phyloP scores from a whole-genome alignment of 2,888 invertebrate species.

The Caenorhabditis uteleia region DNA sequence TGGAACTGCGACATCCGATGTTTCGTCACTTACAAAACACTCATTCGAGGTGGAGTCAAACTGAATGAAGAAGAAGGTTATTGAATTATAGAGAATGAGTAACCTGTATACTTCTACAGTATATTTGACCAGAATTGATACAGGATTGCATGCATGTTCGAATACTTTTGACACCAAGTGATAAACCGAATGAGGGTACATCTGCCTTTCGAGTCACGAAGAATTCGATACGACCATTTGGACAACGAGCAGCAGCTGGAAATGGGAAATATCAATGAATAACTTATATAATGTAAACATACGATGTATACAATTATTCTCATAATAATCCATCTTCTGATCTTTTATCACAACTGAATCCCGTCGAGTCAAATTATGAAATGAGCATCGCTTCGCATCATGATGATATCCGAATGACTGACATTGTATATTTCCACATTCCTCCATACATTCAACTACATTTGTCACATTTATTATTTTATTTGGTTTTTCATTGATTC shows the following conservation, averaged over 20 bases:
- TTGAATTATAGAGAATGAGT: background rate
- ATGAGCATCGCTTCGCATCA: slow-evolving; percentile 68
- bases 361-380: slow-evolving; percentile 70
- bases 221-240: slow-evolving; percentile 55
- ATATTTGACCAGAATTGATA: slow-evolving; percentile 53
- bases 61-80: too few species aligned
- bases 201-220: slow-evolving; percentile 55
- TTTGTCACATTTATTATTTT: slow-evolving; percentile 20
- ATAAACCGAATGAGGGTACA: slow-evolving; percentile 49
- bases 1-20: slow-evolving; percentile 52
- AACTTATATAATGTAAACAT: slow-evolving; percentile 31
- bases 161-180: slow-evolving; percentile 46
- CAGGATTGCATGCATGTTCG: slow-evolving; percentile 63
- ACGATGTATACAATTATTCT: slow-evolving; percentile 74
- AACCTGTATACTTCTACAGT: slow-evolving; percentile 57
- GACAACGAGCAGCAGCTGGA: slow-evolving; percentile 29
- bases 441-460: slow-evolving; percentile 40
- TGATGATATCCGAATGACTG: slow-evolving; percentile 42
- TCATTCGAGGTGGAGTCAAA: slow-evolving; percentile 54
- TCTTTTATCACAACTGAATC: slow-evolving; percentile 25
- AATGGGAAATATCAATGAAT: too few species aligned
- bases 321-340: slow-evolving; percentile 72
- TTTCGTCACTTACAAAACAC: slow-evolving; percentile 62
- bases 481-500: slow-evolving; percentile 30
- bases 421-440: slow-evolving; percentile 40